Conservation (phyloP, 1,140 invertebrate species). For the Leucophenga varia region DNA sequence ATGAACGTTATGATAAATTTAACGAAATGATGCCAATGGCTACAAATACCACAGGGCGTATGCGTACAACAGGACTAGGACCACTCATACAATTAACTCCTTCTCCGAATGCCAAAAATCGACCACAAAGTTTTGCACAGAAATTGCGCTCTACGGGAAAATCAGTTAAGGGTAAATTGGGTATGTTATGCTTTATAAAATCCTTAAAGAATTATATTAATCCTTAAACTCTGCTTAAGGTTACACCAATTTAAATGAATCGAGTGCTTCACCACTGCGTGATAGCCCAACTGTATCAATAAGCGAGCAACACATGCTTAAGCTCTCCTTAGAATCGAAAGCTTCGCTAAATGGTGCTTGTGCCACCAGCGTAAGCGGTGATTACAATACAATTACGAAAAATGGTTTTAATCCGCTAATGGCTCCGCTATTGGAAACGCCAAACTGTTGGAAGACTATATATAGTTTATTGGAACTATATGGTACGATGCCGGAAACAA, state of each 20-base stretch:
- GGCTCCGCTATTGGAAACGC: constrained; percentile 59
- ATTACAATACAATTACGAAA: constrained; percentile 47
- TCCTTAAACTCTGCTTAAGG: constrained; percentile 26
- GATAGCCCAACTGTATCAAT: constrained; percentile 64
- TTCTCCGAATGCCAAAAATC: constrained; percentile 66
- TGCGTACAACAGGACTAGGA: constrained; percentile 33
- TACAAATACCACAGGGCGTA: constrained; percentile 19
- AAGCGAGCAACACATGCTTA: constrained; percentile 61
- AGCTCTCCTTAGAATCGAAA: constrained; percentile 48
- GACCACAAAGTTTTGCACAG: constrained; percentile 84
- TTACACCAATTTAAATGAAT: constrained; percentile 59
- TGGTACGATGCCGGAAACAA: constrained; percentile 90
- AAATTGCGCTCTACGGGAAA: constrained; percentile 80
- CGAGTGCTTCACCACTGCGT: constrained; percentile 69
- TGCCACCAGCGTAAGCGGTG: constrained; percentile 45
- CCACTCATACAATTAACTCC: constrained; percentile 59
- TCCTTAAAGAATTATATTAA: too few relatives aligned
- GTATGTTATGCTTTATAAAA: constrained; percentile 30
- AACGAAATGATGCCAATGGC: constrained; percentile 41
- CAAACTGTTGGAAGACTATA: constrained; percentile 92
- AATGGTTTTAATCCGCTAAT: constrained; percentile 21
- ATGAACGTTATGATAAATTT: constrained; percentile 57
- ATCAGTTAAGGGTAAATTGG: constrained; percentile 70
- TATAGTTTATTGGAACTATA: constrained; percentile 91
- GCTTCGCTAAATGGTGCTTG: constrained; percentile 47